A percentile compares a stretch with the other conserved stretches of the same genome.
These are phyloP conservation scores for Pyrochroa serraticornis DNA, from an alignment of 2,888 invertebrate species.

Conservation along the genomic window DNA sequence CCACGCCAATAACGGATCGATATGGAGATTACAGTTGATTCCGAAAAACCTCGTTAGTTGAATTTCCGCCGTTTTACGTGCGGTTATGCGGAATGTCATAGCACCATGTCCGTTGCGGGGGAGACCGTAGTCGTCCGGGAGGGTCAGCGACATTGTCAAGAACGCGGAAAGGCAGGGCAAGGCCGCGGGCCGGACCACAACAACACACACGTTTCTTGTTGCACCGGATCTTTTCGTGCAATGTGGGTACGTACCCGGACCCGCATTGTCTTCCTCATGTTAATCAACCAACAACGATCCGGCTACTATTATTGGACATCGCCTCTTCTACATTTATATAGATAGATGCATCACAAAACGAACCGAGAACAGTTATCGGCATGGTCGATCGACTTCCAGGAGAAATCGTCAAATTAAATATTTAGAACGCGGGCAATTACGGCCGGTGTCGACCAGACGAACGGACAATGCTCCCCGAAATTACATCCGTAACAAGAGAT, in stretches of 20 bases:
- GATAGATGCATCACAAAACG: too few species aligned
- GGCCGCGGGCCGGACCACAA: constrained; percentile 29
- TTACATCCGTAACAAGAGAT: too few species aligned
- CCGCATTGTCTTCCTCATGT: background rate
- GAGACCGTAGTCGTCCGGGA: constrained; percentile 29
- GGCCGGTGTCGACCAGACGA: too few species aligned
- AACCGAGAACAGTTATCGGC: background rate
- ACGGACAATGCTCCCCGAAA: too few species aligned
- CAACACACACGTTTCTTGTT: constrained; percentile 3
- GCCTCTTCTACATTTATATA: too few species aligned
- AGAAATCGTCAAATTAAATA: too few species aligned
- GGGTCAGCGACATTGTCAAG: constrained; percentile 47
- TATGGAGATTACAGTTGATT: background rate
- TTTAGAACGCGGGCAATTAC: too few species aligned
- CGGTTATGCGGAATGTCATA: background rate
- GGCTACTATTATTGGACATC: too few species aligned
- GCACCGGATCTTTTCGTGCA: background rate
- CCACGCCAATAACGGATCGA: background rate
- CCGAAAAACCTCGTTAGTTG: background rate
- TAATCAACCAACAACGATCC: background rate
- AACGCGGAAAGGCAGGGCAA: constrained; percentile 43
- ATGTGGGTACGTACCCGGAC: too few species aligned
- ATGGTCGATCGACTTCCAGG: background rate
- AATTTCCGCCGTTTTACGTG: constrained; percentile 9
- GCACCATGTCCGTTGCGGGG: constrained; percentile 22